These are phyloP conservation scores for Amblyjoppa fuscipennis DNA, from an alignment of 2,888 invertebrate genomes.

Conservation along the genomic window DNA sequence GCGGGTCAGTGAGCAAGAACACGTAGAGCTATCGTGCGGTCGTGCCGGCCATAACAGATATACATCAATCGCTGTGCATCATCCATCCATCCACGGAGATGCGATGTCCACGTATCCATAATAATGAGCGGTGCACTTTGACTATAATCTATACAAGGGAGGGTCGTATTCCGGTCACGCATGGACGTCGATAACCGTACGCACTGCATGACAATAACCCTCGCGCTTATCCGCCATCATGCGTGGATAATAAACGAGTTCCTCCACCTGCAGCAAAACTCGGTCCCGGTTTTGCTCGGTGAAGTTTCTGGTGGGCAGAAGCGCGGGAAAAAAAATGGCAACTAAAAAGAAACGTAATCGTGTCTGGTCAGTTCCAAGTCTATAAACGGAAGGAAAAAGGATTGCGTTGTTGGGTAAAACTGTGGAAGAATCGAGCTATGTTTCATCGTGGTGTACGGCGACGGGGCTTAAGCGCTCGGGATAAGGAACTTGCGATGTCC, in stretches of 20 bases:
- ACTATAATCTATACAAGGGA: constrained; percentile 34
- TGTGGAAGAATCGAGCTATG: neutral
- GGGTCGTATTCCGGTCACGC: constrained; percentile 50
- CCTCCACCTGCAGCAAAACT: neutral
- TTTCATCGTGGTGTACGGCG: constrained; percentile 10
- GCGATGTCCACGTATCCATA: constrained; percentile 40
- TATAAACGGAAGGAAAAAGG: neutral
- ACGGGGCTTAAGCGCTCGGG: neutral
- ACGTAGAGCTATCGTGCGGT: neutral
- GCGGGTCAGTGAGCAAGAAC: neutral
- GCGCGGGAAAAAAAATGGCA: neutral
- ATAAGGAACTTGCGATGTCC: constrained; percentile 9
- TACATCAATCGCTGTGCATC: neutral
- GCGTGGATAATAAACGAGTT: neutral
- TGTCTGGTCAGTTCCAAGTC: neutral
- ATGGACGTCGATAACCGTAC: constrained; percentile 27
- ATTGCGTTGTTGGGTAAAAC: constrained; percentile 7
- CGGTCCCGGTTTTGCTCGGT: no score
- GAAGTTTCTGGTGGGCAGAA: neutral
- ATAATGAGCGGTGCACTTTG: constrained; percentile 53
- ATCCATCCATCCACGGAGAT: constrained; percentile 20
- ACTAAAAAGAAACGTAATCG: neutral
- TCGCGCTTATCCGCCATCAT: constrained; percentile 2
- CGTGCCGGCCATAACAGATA: neutral
- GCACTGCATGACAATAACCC: constrained; percentile 41